Conservation (phyloP, 2,797 vertebrate genomes). For the Cyclopterus lumpus region DNA sequence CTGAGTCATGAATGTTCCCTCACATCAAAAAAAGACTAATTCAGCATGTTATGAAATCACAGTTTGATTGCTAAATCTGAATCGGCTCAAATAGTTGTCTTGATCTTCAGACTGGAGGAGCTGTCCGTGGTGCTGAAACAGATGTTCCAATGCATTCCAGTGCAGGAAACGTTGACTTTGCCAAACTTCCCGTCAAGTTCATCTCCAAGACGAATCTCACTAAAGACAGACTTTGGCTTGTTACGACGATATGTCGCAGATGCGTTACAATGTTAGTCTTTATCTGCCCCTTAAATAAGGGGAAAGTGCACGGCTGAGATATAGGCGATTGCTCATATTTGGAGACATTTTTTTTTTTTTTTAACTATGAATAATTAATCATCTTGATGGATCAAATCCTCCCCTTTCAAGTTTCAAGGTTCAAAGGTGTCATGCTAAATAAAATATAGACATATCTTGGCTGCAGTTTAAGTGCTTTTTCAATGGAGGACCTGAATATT, state of each 20-base stretch:
- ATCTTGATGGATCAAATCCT: neutral
- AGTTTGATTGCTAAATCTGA: neutral
- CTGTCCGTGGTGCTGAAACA: slow-evolving; percentile 78
- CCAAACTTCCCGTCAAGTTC: neutral
- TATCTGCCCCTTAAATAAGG: neutral
- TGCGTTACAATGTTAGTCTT: neutral
- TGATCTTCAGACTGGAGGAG: slow-evolving; percentile 15
- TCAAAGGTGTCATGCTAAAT: neutral
- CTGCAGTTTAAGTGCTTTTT: neutral
- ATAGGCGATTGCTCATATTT: neutral
- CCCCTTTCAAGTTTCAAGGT: neutral
- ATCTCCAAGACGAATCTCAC: neutral
- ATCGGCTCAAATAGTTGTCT: neutral
- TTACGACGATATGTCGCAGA: neutral
- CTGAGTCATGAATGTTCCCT: slow-evolving; percentile 55
- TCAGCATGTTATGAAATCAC: neutral
- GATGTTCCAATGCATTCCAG: neutral
- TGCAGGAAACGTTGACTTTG: neutral
- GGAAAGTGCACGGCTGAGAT: neutral
- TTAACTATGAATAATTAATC: neutral
- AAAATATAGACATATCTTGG: neutral
- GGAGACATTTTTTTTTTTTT: neutral
- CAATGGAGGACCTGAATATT: neutral
- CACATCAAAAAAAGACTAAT: neutral
- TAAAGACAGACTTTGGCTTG: neutral